Evolutionary conservation across 2,113 vertebrate species (phyloP).

Genomic region (Steatornis caripensis): DNA sequence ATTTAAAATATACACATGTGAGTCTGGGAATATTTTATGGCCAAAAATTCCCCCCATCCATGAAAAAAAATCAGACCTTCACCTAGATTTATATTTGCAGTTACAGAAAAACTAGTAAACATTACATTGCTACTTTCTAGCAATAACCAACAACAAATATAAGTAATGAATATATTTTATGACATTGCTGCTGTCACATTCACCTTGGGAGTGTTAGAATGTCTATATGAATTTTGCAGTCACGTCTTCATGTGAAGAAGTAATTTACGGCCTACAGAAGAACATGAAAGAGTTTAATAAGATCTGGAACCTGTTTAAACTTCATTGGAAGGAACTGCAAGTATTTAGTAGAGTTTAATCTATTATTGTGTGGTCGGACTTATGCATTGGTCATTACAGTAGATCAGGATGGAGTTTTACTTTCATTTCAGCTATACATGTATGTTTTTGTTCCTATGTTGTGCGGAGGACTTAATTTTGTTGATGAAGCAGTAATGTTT

Average conservation of each 20-base stretch:
- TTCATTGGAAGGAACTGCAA: background rate
- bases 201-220: background rate
- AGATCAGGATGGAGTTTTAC: background rate
- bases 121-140: background rate
- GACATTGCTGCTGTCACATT: background rate
- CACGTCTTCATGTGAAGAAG: background rate
- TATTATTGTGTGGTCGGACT: background rate
- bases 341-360: background rate
- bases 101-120: background rate
- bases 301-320: background rate
- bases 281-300: background rate
- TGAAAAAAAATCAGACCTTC: background rate
- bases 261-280: background rate
- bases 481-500: background rate
- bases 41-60: background rate
- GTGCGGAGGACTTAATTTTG: background rate
- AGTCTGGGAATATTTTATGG: background rate
- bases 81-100: background rate
- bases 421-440: background rate
- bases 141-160: background rate
- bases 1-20: background rate
- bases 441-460: background rate
- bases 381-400: background rate
- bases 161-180: conserved; percentile 46
- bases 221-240: conserved; percentile 14